phyloP scores from a whole-genome alignment of 1,140 invertebrate species.

The Lordiphosa mommai region DNA sequence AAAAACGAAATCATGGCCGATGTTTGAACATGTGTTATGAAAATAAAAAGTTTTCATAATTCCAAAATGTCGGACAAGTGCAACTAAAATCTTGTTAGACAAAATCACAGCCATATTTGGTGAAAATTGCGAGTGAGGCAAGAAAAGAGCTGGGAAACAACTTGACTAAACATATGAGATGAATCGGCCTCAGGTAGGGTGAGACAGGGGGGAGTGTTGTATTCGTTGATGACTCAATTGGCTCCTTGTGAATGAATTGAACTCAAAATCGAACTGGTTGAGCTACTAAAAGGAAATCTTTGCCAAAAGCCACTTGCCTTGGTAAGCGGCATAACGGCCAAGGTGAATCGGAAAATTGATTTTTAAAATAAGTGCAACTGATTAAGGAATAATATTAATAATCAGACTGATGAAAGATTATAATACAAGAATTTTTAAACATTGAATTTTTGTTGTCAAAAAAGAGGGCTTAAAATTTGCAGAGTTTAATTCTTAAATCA shows the following conservation, averaged over 20 bases:
- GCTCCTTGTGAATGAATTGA: slow-evolving; percentile 58
- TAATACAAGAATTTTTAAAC: no score
- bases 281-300: slow-evolving; percentile 65
- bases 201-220: background rate
- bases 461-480: no score
- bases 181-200: slow-evolving; percentile 7
- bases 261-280: slow-evolving; percentile 41
- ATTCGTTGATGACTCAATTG: slow-evolving; percentile 60
- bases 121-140: slow-evolving; percentile 41
- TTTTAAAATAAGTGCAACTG: no score
- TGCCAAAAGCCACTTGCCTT: slow-evolving; percentile 57
- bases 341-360: slow-evolving; percentile 49
- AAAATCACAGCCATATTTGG: slow-evolving; percentile 71
- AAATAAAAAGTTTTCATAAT: slow-evolving; percentile 65
- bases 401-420: no score
- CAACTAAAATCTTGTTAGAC: slow-evolving; percentile 51
- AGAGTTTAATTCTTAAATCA: no score
- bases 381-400: no score
- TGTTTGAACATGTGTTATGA: slow-evolving; percentile 32
- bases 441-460: no score
- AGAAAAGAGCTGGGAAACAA: slow-evolving; percentile 1
- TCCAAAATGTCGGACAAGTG: slow-evolving; percentile 54
- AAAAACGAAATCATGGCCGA: slow-evolving; percentile 59
- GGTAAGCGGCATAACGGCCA: slow-evolving; percentile 47
- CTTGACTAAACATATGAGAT: slow-evolving; percentile 21